Conservation (phyloP, 2,888 invertebrate genomes). For the Ethmia dodecea region DNA sequence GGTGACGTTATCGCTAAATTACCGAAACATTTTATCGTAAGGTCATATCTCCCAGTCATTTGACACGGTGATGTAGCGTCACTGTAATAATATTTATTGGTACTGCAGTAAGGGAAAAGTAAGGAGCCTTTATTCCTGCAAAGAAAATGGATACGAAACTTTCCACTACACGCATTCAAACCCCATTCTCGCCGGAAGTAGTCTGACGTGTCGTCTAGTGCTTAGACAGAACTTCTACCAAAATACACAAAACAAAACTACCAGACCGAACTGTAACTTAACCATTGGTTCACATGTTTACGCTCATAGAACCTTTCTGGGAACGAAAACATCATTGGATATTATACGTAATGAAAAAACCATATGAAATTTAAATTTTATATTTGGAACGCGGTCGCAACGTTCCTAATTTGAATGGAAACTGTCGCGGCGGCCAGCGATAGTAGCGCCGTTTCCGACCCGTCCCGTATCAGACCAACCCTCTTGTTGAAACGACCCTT, state of each 20-base stretch:
- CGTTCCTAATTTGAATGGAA: conserved; percentile 61
- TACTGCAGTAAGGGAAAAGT: too few species aligned
- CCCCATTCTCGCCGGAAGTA: conserved; percentile 44
- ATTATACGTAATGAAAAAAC: conserved; percentile 6
- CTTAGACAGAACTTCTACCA: conserved; percentile 26
- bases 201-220: conserved; percentile 47
- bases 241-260: conserved; percentile 4
- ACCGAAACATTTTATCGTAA: too few species aligned
- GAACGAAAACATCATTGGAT: conserved; percentile 25
- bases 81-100: too few species aligned
- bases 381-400: conserved; percentile 25
- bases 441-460: conserved; percentile 52
- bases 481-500: conserved; percentile 35
- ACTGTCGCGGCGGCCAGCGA: conserved; percentile 51
- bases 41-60: too few species aligned
- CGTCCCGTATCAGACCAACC: conserved; percentile 43
- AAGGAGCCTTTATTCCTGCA: too few species aligned
- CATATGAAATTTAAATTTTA: conserved; percentile 18
- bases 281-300: conserved; percentile 14
- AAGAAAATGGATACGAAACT: conserved; percentile 18
- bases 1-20: too few species aligned
- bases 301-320: neutral
- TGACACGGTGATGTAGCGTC: too few species aligned
- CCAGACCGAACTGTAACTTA: conserved; percentile 1
- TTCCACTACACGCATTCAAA: conserved; percentile 40